Evolutionary conservation across 2,888 invertebrate species (phyloP), one percentile per base, ranked within the genome.

Genomic region (Muscina levida): DNA sequence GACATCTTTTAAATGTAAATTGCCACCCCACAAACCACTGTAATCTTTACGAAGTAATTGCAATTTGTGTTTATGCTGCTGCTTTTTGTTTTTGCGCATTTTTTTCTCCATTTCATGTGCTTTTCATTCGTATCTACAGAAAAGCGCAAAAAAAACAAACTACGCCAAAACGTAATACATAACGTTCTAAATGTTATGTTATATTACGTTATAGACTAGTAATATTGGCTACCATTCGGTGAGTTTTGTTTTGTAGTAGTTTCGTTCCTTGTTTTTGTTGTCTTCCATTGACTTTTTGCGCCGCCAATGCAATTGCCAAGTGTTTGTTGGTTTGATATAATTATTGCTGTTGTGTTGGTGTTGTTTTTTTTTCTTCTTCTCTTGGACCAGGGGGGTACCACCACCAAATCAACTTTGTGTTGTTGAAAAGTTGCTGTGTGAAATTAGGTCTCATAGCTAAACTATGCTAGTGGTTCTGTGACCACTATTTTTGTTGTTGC

Each of bases 401-500:
- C 71, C 71, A 59, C 71, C 81, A 81, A 81, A 81, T 72, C 81
- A 81, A 74, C 77, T 81, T 37, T 42, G 19, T 22, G 5, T 22
- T 37, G 67, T 76, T 77, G 80, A 77, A 81, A 81, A 77, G 77
- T 74, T 68, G 80, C 53, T 80, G 77, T 81, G 77, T 81, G 81
- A 81, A 81, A 81, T 81, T 81, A 77, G 81, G 81, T 81, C 77
- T 81, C 81, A 74, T 44, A 68, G 81, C 37, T 74, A 74, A 81
- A 77, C 81, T 77, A 74, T 77, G 81, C 77, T 81, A 77, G 81
- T 77, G 81, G 81, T 77, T 81, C 77, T 77, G 72, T 79, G 62
- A 59, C 62, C 73, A 73, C 72, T 79, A 76, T 82, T 65, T 66
- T 74, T 37, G 19, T 26, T 17, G 56, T 44, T 53, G n/a, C 5